These are phyloP conservation scores for Dasypus novemcinctus DNA, from an alignment of 2,113 vertebrate species.

Conservation along the genomic window DNA sequence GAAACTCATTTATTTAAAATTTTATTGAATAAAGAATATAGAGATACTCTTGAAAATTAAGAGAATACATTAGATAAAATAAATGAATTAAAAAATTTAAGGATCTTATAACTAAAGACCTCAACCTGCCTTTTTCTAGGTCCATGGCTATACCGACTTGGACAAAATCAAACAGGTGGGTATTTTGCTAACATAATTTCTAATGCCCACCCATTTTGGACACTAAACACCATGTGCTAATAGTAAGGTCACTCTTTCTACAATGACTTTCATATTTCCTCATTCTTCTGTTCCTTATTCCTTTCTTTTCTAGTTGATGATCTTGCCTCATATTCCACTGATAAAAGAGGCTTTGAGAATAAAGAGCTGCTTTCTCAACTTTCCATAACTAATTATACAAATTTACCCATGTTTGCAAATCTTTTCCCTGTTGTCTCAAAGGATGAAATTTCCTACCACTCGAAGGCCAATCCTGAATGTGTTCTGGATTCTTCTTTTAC, in stretches of 20 bases:
- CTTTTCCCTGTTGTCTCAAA: neutral
- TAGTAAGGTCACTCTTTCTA: neutral
- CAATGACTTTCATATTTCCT: neutral
- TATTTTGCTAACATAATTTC: neutral
- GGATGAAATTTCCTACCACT: neutral
- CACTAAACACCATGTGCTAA: neutral
- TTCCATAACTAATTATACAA: neutral
- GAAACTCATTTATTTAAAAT: slow-evolving; percentile 23
- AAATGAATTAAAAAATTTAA: neutral
- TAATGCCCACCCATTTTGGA: neutral
- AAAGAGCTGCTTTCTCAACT: neutral
- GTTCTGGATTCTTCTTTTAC: neutral
- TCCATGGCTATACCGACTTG: neutral
- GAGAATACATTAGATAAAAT: neutral
- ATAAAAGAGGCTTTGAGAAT: neutral
- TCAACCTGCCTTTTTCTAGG: neutral
- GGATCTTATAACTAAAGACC: neutral
- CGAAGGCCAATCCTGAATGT: neutral
- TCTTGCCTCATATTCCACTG: neutral
- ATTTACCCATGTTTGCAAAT: neutral
- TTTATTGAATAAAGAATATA: slow-evolving; percentile 3
- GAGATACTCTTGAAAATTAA: slow-evolving; percentile 8
- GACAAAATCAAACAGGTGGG: neutral
- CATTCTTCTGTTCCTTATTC: slow-evolving; percentile 16
- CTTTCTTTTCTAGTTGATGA: neutral